Base-by-base conservation (phyloP, 2,797 vertebrate species). In the Acanthornis magna region DNA sequence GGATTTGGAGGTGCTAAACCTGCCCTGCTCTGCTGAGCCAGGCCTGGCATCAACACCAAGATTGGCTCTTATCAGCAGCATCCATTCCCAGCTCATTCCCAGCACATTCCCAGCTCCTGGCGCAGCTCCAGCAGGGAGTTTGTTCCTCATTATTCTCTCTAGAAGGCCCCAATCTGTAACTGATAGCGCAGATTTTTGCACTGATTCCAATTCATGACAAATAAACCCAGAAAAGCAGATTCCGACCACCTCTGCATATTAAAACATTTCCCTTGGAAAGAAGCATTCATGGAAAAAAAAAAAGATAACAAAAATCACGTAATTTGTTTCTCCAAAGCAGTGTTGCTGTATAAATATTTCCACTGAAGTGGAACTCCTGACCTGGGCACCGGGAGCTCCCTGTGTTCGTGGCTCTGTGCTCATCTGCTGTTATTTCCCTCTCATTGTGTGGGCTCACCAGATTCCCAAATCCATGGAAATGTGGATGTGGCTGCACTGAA, bases 121-220 rank as follows among this genome's bases (percentile, higher is more conserved):
- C 5, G 9, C 85, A 82, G 71, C 54, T 87, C 77, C 29, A 70
- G 21, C 36, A 55, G n/a, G 34, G 54, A 32, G 32, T 85, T 94
- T 87, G 65, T 53, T 51, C 48, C n/a, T 91, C 78, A 18, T 82
- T 60, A 57, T 67, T 81, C 85, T 61, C 86, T 76, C 87, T n/a
- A 1, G 22, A 60, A 94, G 63, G 60, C 78, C 81, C 27, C 23
- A 38, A 23, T 63, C 85, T 85, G 87, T 36, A 76, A 71, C 32
- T 45, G 89, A 73, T 51, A 50, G 81, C 6, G 13, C 75, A 88
- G 87, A 88, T 92, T 93, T 93, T 63, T 82, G 78, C 84, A 73
- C 11, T 15, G 14, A 23, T 95, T 93, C 94, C 91, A 95, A 54
- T 53, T 76, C 82, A 85, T 85, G 82, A 89, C 85, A 95, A 92